Conservation (phyloP, 2,888 invertebrate species). For the Ichneumon xanthorius region DNA sequence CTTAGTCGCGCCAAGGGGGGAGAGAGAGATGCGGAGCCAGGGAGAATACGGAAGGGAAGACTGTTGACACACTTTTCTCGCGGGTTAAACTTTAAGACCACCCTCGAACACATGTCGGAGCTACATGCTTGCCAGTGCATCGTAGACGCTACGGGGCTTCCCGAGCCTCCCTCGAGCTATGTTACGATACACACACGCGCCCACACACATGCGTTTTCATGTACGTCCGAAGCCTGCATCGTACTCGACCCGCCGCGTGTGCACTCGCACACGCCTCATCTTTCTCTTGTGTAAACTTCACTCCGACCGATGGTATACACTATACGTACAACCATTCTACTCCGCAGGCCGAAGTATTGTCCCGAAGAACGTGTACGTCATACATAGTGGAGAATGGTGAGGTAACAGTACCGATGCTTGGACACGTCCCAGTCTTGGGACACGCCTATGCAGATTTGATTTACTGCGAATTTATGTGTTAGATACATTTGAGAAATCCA, state of each 20-base stretch:
- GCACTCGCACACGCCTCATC: background rate
- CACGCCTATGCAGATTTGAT: too few species aligned
- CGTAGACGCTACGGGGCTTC: constrained; percentile 62
- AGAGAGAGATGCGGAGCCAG: constrained; percentile 4
- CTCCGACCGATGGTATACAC: constrained; percentile 21
- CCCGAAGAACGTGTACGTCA: constrained; percentile 10
- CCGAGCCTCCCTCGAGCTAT: constrained; percentile 51
- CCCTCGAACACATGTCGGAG: constrained; percentile 59
- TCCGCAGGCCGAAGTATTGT: constrained; percentile 34
- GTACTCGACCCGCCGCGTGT: constrained; percentile 24
- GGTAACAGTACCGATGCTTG: background rate
- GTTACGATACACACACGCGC: constrained; percentile 34
- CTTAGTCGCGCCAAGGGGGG: constrained; percentile 2
- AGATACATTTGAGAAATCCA: too few species aligned
- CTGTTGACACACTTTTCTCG: constrained; percentile 67
- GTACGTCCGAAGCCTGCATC: constrained; percentile 13
- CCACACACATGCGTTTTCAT: constrained; percentile 29
- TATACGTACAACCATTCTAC: constrained; percentile 24
- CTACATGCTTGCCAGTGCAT: constrained; percentile 24
- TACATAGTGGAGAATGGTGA: background rate
- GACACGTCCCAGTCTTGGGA: too few species aligned
- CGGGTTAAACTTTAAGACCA: constrained; percentile 67
- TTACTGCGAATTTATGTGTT: too few species aligned
- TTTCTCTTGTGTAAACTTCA: constrained; percentile 7
- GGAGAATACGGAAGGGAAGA: constrained; percentile 45